These are phyloP conservation scores for Melanotaenia nigrans DNA, from an alignment of 2,797 vertebrate genomes.

Conservation along the genomic window DNA sequence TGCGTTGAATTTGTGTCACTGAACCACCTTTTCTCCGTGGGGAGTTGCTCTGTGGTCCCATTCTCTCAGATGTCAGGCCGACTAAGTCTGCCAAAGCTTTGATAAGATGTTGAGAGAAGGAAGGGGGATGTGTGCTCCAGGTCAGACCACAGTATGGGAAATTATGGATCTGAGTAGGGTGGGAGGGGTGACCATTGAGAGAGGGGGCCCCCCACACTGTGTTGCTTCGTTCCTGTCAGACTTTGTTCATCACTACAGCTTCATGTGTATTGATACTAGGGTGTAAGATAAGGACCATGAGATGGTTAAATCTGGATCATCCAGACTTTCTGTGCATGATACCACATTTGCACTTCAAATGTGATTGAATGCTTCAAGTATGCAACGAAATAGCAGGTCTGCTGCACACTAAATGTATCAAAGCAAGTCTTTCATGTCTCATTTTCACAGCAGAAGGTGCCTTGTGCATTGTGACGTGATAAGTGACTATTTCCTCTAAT, in stretches of 20 bases:
- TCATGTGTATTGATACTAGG: constrained; percentile 21
- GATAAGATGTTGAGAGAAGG: constrained; percentile 68
- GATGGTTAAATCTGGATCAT: constrained; percentile 66
- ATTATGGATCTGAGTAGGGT: constrained; percentile 57
- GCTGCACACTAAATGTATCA: constrained; percentile 63
- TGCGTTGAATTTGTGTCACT: constrained; percentile 55
- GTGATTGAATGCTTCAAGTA: constrained; percentile 58
- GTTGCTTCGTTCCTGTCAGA: constrained; percentile 52
- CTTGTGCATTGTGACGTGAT: constrained; percentile 60
- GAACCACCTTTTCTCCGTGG: constrained; percentile 58
- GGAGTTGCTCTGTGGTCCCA: constrained; percentile 53
- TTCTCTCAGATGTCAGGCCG: constrained; percentile 61
- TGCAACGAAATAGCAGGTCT: constrained; percentile 63
- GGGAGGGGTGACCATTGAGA: constrained; percentile 1
- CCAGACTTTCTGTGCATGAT: constrained; percentile 43
- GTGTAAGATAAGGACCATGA: constrained; percentile 54
- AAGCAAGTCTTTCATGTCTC: constrained; percentile 65
- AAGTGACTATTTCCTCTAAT: constrained; percentile 72
- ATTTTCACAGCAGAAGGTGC: constrained; percentile 41
- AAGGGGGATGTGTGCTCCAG: constrained; percentile 53
- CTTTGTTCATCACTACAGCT: constrained; percentile 44
- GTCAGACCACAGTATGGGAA: constrained; percentile 66
- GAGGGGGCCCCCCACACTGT: constrained; percentile 10
- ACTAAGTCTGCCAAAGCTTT: constrained; percentile 68
- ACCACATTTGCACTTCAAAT: constrained; percentile 75